phyloP scores from a whole-genome alignment of 2,888 invertebrate genomes.

The Rhingia campestris region DNA sequence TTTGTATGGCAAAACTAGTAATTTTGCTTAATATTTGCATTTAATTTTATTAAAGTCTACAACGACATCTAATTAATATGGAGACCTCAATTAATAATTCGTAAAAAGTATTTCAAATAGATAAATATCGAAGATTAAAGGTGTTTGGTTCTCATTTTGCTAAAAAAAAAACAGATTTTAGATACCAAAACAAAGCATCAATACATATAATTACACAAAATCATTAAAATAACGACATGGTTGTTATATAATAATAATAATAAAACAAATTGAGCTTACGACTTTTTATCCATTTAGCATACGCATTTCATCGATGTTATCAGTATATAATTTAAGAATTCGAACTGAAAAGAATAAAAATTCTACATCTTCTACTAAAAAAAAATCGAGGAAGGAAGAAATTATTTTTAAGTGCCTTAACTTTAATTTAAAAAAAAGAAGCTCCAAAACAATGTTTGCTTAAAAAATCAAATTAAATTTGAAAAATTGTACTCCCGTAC shows the following conservation, averaged over 20 bases:
- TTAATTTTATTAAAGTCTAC: no score
- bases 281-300: background rate
- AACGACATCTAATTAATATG: no score
- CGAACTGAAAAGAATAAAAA: slow-evolving; percentile 4
- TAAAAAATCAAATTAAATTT: background rate
- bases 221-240: background rate
- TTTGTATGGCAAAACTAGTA: no score
- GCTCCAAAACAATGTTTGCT: slow-evolving; percentile 20
- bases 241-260: background rate
- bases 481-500: slow-evolving; percentile 6
- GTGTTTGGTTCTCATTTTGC: no score
- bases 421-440: slow-evolving; percentile 28
- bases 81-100: no score
- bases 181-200: no score
- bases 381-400: slow-evolving; percentile 13
- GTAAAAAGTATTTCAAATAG: no score
- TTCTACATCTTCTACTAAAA: slow-evolving; percentile 9
- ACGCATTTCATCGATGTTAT: slow-evolving; percentile 3
- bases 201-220: background rate
- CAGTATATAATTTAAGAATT: slow-evolving; percentile 15
- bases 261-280: background rate
- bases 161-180: no score
- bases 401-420: slow-evolving; percentile 67
- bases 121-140: no score
- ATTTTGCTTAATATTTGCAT: no score